Evolutionary conservation across 2,888 invertebrate species (phyloP), one percentile per base, ranked within the genome.

Genomic region (Apomyelois bistriatella): DNA sequence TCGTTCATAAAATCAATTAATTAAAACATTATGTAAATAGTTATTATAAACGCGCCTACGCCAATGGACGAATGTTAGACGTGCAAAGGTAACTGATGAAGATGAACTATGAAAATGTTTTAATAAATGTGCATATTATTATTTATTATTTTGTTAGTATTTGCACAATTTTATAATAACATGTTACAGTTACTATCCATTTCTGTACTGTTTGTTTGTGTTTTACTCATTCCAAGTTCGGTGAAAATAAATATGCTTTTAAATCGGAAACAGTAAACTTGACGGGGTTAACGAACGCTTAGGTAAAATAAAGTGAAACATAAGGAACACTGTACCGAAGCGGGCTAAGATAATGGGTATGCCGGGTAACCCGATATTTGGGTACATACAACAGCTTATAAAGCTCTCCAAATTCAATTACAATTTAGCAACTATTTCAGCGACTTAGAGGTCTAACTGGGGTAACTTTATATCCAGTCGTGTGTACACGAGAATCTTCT

Each of bases 331-430:
- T 43, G 17, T 13, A 37, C 12, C n/a, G 28, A 17, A 43, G 36
- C 36, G 51, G 70, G 69, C 68, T 65, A 51, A 64, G 66, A 69
- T 80, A 79, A 79, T 79, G 73, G 76, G 66, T 62, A 66, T 68
- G 68, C 68, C 70, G 60, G 64, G 79, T 75, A 74, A 79, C 69
- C 63, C 60, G 76, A 79, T 79, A 76, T 72, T 79, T 74, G 70
- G 52, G 56, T 62, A 40, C 16, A 40, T 8, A 40, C 13, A 37
- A 37, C 12, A 40, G 40, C 40, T 2, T 40, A 40, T 40, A 1
- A 32, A 32, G 32, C 32, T 32, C 7, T 10, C 32, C 10, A 32
- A 32, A 32, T 32, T 32, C 16, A 13, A 22, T 40, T 40, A 16
- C 13, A 40, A 40, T 40, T 6, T 15, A 40, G 40, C 9, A 9